Conservation (phyloP, 2,113 vertebrate species). For the Ailuropoda melanoleuca region DNA sequence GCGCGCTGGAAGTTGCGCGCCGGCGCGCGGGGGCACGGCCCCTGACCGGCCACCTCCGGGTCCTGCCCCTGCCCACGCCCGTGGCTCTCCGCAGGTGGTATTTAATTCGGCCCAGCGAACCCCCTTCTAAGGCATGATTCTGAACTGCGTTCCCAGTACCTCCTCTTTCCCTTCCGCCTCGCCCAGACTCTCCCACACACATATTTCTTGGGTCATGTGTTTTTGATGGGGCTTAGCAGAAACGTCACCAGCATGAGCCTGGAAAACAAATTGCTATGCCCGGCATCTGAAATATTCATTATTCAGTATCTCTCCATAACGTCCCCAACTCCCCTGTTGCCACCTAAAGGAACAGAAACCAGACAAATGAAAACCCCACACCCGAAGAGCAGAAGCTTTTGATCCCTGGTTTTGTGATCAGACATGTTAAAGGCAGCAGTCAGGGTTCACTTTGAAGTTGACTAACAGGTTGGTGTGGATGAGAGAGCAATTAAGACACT, state of each 20-base stretch:
- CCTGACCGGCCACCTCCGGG: fast-evolving
- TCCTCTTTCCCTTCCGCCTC: neutral
- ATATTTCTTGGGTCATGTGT: neutral
- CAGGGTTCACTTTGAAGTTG: conserved; percentile 23
- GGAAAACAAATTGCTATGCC: neutral
- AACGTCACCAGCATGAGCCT: neutral
- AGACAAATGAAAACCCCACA: neutral
- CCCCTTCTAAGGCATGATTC: neutral
- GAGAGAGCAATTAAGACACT: conserved; percentile 25
- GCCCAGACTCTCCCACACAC: neutral
- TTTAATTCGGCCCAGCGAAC: neutral
- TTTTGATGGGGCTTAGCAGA: neutral
- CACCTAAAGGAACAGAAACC: conserved; percentile 12
- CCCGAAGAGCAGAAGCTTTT: neutral
- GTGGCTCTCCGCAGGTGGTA: neutral
- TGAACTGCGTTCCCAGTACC: neutral
- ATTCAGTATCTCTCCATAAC: neutral
- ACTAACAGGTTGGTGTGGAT: conserved; percentile 57
- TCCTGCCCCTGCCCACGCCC: neutral
- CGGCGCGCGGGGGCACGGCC: neutral
- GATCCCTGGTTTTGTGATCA: neutral
- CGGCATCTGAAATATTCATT: neutral
- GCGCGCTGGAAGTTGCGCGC: fast-evolving
- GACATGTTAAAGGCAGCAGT: conserved; percentile 24
- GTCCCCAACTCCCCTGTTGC: neutral